Conservation (phyloP, 2,113 vertebrate genomes). For the Tauraco erythrolophus region DNA sequence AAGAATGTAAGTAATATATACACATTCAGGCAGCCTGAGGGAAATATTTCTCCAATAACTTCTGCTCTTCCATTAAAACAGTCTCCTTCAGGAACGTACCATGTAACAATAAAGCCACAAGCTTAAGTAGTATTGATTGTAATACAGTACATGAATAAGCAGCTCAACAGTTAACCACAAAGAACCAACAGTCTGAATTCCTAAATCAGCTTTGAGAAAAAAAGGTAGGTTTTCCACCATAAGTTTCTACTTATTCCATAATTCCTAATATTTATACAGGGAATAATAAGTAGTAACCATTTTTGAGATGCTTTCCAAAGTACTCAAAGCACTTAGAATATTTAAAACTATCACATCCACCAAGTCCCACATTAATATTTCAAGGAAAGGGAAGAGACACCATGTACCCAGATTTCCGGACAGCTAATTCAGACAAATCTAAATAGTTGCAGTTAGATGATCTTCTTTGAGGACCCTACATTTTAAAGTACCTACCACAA, state of each 20-base stretch:
- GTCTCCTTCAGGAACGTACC: not conserved
- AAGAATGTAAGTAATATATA: not conserved
- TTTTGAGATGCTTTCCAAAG: not conserved
- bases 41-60: not conserved
- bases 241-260: not conserved
- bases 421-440: not conserved
- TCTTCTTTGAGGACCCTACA: not conserved
- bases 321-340: not conserved
- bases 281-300: not conserved
- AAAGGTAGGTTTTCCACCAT: fast-evolving
- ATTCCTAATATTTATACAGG: not conserved
- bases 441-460: not conserved
- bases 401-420: not conserved
- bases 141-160: not conserved
- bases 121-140: not conserved
- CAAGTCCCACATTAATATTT: not conserved
- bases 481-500: not conserved
- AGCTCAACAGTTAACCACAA: not conserved
- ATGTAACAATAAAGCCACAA: not conserved
- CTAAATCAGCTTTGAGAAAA: not conserved
- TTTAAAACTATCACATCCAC: not conserved
- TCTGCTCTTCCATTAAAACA: not conserved
- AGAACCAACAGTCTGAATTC: not conserved
- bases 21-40: fast-evolving
- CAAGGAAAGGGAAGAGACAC: not conserved